Percentiles rank a stretch among this genome's conserved stretches.
These are phyloP conservation scores for Ethmia dodecea DNA, from an alignment of 2,888 invertebrate genomes.

Conservation along the genomic window DNA sequence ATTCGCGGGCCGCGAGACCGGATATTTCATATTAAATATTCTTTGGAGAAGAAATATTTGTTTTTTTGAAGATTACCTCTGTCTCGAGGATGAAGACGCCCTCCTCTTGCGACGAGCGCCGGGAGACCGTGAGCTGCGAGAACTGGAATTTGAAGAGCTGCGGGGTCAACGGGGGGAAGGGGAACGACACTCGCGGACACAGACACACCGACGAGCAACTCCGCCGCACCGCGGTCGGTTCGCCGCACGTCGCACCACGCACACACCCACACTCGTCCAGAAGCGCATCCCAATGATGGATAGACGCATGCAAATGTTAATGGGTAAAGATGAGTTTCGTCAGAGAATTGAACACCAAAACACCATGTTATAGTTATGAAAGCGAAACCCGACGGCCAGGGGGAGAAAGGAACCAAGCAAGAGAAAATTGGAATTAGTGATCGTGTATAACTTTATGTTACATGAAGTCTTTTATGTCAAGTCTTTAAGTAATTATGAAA, in stretches of 20 bases:
- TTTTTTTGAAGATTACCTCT: slow-evolving; percentile 15
- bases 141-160: slow-evolving; percentile 78
- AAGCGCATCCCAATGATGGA: slow-evolving; percentile 20
- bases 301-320: slow-evolving; percentile 50
- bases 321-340: slow-evolving; percentile 39
- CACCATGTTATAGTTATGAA: slow-evolving; percentile 60
- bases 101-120: slow-evolving; percentile 59
- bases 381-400: slow-evolving; percentile 57
- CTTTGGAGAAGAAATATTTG: too few species aligned
- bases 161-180: slow-evolving; percentile 56
- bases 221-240: slow-evolving; percentile 27
- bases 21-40: too few species aligned
- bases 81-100: slow-evolving; percentile 64
- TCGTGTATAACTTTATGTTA: too few species aligned
- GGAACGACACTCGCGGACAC: slow-evolving; percentile 34
- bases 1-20: too few species aligned
- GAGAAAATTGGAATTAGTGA: slow-evolving; percentile 32
- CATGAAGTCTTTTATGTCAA: too few species aligned
- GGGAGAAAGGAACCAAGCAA: slow-evolving; percentile 46
- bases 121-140: slow-evolving; percentile 66
- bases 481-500: too few species aligned
- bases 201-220: slow-evolving; percentile 18
- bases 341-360: slow-evolving; percentile 52
- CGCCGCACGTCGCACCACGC: slow-evolving; percentile 5
- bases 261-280: slow-evolving; percentile 21